Evolutionary conservation across 2,888 invertebrate species (phyloP).

Genomic region (Bembecia ichneumoniformis): DNA sequence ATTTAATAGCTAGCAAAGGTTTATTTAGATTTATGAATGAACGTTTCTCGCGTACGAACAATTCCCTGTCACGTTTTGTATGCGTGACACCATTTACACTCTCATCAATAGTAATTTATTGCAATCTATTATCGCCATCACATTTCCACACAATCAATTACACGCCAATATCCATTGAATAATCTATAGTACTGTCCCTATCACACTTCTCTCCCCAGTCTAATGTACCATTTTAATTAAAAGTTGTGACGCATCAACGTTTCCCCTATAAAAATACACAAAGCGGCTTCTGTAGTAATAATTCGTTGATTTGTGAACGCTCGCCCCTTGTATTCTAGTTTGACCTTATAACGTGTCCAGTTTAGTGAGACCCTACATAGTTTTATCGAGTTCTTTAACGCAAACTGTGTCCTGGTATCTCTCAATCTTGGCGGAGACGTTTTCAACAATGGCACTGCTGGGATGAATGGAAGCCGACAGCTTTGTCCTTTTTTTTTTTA

Average conservation of each 20-base stretch:
- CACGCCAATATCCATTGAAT: conserved; percentile 44
- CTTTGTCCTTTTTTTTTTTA: conserved; percentile 39
- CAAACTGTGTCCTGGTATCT: not conserved
- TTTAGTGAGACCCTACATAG: conserved; percentile 25
- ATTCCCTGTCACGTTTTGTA: conserved; percentile 11
- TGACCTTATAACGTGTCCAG: conserved; percentile 33
- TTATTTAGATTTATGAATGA: too few species aligned
- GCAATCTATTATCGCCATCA: conserved; percentile 24
- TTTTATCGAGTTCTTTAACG: conserved; percentile 12
- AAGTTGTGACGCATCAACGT: conserved; percentile 61
- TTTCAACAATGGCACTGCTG: conserved; percentile 41
- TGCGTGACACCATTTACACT: conserved; percentile 43
- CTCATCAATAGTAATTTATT: conserved; percentile 36
- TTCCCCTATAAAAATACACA: conserved; percentile 35
- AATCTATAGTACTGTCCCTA: conserved; percentile 20
- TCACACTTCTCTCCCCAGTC: conserved; percentile 31
- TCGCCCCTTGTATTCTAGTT: conserved; percentile 33
- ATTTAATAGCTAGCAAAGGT: too few species aligned
- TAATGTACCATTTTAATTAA: conserved; percentile 64
- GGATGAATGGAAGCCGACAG: conserved; percentile 48
- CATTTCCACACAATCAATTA: conserved; percentile 51
- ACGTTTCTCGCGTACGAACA: too few species aligned
- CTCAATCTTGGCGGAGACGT: not conserved
- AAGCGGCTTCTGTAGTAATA: conserved; percentile 33
- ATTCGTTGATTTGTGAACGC: conserved; percentile 55